These are phyloP conservation scores for Gymnodraco acuticeps DNA, from an alignment of 2,797 vertebrate genomes.

Conservation along the genomic window DNA sequence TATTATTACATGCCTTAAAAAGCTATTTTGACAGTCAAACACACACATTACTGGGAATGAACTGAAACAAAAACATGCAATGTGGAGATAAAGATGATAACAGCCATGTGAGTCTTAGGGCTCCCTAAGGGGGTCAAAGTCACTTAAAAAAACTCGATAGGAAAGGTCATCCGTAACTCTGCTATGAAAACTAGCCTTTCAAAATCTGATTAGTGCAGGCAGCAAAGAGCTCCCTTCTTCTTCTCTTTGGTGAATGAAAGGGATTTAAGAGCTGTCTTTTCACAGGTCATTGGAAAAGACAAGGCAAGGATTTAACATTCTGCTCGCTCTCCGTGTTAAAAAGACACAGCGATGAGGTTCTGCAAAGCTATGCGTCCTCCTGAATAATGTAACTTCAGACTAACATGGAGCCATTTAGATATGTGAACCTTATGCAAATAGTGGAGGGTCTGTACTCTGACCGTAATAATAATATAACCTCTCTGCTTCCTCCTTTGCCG, in stretches of 20 bases:
- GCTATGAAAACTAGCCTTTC: slow-evolving; percentile 43
- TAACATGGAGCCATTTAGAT: not conserved
- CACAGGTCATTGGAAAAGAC: slow-evolving; percentile 50
- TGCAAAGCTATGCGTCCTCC: slow-evolving; percentile 12
- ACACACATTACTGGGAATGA: slow-evolving; percentile 2
- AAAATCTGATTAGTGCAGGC: slow-evolving; percentile 38
- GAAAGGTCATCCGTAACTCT: slow-evolving; percentile 56
- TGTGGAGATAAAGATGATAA: slow-evolving; percentile 18
- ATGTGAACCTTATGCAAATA: slow-evolving; percentile 37
- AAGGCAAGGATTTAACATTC: slow-evolving; percentile 36
- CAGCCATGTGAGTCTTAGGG: slow-evolving; percentile 24
- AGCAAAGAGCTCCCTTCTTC: slow-evolving; percentile 17
- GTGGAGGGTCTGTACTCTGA: not conserved
- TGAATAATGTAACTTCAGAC: slow-evolving; percentile 20
- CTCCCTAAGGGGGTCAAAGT: slow-evolving; percentile 26
- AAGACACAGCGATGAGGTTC: slow-evolving; percentile 17
- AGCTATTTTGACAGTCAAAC: slow-evolving; percentile 6
- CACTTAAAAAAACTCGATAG: slow-evolving; percentile 30
- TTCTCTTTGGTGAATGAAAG: slow-evolving; percentile 29
- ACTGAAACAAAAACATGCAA: slow-evolving; percentile 15
- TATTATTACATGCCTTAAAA: not conserved
- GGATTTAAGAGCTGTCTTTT: slow-evolving; percentile 49
- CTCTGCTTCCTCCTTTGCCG: slow-evolving; percentile 19
- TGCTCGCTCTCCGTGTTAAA: slow-evolving; percentile 31
- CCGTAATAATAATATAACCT: slow-evolving; percentile 17